Conservation (phyloP, 2,888 invertebrate species). For the Apotomis betuletana region DNA sequence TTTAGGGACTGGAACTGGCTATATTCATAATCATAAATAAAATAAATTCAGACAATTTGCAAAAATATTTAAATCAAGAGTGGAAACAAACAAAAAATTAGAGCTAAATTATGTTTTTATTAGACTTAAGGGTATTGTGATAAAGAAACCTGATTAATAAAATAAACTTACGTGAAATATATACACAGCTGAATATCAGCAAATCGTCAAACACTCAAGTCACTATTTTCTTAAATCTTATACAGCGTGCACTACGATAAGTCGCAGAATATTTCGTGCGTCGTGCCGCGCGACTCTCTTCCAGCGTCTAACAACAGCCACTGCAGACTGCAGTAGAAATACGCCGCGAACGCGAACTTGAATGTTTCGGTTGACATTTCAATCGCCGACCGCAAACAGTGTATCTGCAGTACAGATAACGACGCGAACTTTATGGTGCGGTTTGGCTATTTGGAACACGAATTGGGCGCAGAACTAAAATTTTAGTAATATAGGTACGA, state of each 20-base stretch:
- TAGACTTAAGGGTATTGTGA: no score
- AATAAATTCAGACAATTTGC: no score
- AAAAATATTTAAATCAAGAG: no score
- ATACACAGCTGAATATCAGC: constrained; percentile 6
- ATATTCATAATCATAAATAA: no score
- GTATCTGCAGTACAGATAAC: constrained; percentile 17
- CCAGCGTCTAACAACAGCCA: constrained; percentile 3
- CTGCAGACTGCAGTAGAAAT: constrained; percentile 12
- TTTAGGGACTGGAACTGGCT: no score
- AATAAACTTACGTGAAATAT: constrained; percentile 18
- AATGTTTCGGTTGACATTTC: constrained; percentile 19
- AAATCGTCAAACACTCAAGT: constrained; percentile 3
- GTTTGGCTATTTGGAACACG: neutral
- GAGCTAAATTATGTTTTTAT: no score
- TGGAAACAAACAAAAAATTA: no score
- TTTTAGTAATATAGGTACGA: no score
- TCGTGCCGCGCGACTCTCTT: constrained; percentile 10
- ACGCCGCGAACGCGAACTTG: constrained; percentile 3
- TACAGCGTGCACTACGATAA: constrained; percentile 13
- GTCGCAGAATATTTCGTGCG: neutral
- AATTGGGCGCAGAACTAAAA: neutral
- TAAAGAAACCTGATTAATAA: no score
- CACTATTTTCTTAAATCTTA: constrained; percentile 6
- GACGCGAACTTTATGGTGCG: neutral
- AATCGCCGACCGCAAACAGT: neutral